Evolutionary conservation across 2,888 invertebrate genomes (phyloP).

Genomic region (Eupithecia subfuscata): DNA sequence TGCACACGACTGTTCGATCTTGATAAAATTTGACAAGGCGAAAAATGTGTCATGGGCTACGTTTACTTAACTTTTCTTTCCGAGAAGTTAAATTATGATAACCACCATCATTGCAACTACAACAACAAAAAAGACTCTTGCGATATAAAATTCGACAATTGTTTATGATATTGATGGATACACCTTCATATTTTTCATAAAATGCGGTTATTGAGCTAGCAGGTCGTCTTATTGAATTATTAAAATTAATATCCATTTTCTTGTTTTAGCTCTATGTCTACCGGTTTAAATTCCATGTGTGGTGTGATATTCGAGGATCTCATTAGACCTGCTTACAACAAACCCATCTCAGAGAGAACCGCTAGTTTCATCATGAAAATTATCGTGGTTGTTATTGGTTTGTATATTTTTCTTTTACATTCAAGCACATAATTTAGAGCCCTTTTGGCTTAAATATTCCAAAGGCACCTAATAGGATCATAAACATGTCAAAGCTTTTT

Average conservation of each 20-base stretch:
- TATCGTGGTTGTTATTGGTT: constrained; percentile 86
- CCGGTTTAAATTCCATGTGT: constrained; percentile 89
- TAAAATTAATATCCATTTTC: not conserved
- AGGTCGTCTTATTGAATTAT: not conserved
- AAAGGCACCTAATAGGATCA: not conserved
- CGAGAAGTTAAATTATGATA: no score
- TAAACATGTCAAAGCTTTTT: not conserved
- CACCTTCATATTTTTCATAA: not conserved
- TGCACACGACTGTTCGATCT: no score
- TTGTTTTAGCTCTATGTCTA: constrained; percentile 87
- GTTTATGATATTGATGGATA: not conserved
- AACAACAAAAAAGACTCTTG: no score
- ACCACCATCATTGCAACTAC: no score
- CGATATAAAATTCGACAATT: no score
- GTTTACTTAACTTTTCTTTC: no score
- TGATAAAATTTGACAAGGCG: no score
- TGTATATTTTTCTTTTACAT: constrained; percentile 17
- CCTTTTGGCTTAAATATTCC: not conserved
- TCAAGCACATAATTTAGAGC: not conserved
- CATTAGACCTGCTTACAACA: constrained; percentile 86
- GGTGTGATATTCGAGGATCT: constrained; percentile 90
- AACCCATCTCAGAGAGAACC: constrained; percentile 85
- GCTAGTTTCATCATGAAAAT: constrained; percentile 89
- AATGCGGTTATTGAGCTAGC: not conserved
- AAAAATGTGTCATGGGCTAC: no score